phyloP scores from a whole-genome alignment of 2,113 vertebrate genomes.

The Strigops habroptila region DNA sequence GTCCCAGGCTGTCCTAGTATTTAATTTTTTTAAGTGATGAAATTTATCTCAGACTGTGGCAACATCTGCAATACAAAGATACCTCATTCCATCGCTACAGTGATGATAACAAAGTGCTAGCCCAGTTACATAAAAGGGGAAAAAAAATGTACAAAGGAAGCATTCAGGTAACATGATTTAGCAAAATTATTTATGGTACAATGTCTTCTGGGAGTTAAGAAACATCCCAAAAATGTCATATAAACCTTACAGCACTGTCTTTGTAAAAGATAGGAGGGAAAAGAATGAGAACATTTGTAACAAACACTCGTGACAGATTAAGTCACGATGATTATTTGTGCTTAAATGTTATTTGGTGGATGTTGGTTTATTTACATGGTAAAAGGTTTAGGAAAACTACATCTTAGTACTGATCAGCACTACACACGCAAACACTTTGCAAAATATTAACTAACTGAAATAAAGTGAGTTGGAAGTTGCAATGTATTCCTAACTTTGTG shows the following conservation, averaged over 20 bases:
- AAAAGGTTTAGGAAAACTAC: background rate
- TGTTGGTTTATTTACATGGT: background rate
- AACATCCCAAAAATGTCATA: background rate
- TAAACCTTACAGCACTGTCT: background rate
- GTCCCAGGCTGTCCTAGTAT: background rate
- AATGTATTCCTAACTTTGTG: background rate
- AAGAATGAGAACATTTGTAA: background rate
- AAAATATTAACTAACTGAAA: conserved; percentile 42
- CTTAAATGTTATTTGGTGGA: background rate
- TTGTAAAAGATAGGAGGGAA: background rate
- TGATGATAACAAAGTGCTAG: background rate
- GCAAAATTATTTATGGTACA: background rate
- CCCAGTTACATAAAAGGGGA: background rate
- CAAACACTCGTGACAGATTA: background rate
- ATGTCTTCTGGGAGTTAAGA: background rate
- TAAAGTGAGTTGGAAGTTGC: background rate
- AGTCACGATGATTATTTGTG: background rate
- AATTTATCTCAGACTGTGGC: background rate
- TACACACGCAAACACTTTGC: background rate
- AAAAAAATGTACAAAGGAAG: background rate
- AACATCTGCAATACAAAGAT: background rate
- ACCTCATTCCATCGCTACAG: background rate
- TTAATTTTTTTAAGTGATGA: background rate
- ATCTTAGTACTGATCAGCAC: conserved; percentile 3
- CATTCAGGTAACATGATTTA: background rate